These are phyloP conservation scores for Sminthurides aquaticus DNA, from an alignment of 2,888 invertebrate genomes.

Conservation along the genomic window DNA sequence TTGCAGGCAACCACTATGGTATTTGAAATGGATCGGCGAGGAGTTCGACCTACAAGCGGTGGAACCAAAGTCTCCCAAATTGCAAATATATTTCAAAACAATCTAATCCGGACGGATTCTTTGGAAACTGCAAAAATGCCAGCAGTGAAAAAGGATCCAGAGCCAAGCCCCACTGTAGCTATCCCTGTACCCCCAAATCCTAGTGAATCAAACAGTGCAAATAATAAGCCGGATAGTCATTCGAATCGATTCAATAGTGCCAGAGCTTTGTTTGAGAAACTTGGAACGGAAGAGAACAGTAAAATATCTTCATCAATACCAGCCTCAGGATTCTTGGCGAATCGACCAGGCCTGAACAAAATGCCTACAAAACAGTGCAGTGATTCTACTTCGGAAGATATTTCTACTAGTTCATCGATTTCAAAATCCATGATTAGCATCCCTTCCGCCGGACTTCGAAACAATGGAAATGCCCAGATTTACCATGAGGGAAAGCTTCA, in stretches of 20 bases:
- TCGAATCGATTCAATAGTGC: slow-evolving; percentile 86
- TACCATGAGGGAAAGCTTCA: slow-evolving; percentile 3
- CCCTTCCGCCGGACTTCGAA: slow-evolving; percentile 2
- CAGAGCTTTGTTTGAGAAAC: slow-evolving; percentile 80
- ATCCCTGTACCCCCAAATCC: slow-evolving; percentile 30
- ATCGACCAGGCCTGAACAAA: slow-evolving; percentile 10
- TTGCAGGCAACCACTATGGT: slow-evolving; percentile 26
- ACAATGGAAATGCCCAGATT: slow-evolving; percentile 9
- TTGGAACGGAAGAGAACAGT: slow-evolving; percentile 61
- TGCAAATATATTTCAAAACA: slow-evolving; percentile 79
- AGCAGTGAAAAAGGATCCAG: slow-evolving; percentile 47
- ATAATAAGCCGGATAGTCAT: slow-evolving; percentile 78
- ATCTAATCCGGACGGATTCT: slow-evolving; percentile 21
- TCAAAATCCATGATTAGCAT: not conserved
- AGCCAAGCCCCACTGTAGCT: slow-evolving; percentile 46
- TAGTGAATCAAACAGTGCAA: slow-evolving; percentile 51
- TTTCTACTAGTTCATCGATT: not conserved
- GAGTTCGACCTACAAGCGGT: slow-evolving; percentile 16
- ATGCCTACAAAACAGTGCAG: slow-evolving; percentile 2
- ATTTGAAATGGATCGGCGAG: slow-evolving; percentile 31
- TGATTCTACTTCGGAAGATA: not conserved
- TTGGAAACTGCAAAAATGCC: slow-evolving; percentile 18
- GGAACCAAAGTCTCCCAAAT: slow-evolving; percentile 85
- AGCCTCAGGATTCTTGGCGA: slow-evolving; percentile 9
- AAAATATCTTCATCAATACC: slow-evolving; percentile 5